phyloP scores from a whole-genome alignment of 2,113 vertebrate genomes.

The Alethe diademata region DNA sequence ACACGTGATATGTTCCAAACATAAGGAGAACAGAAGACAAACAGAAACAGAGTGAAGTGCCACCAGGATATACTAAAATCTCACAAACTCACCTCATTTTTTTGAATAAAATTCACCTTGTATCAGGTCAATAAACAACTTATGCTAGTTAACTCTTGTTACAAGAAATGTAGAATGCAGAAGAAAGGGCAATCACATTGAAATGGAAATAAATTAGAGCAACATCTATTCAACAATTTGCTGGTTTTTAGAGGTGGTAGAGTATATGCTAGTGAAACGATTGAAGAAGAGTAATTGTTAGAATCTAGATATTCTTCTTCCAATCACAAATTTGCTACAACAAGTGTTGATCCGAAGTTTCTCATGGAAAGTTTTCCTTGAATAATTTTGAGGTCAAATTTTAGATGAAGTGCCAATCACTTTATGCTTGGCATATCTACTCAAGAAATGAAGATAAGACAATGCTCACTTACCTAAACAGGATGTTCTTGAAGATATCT shows the following conservation, averaged over 20 bases:
- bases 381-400: not conserved
- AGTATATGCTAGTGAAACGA: not conserved
- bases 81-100: not conserved
- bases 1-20: not conserved
- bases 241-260: not conserved
- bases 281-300: not conserved
- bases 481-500: constrained; percentile 47
- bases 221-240: not conserved
- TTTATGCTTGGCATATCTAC: not conserved
- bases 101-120: not conserved
- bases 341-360: not conserved
- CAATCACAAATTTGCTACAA: not conserved
- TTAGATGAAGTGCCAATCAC: not conserved
- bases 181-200: not conserved
- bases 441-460: not conserved
- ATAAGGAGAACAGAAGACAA: not conserved
- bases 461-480: constrained; percentile 55
- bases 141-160: not conserved
- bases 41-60: not conserved
- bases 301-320: not conserved
- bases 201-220: not conserved
- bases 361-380: not conserved
- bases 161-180: not conserved
- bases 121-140: not conserved
- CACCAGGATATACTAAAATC: not conserved